phyloP scores from a whole-genome alignment of 2,113 vertebrate species.

The Notechis scutatus region DNA sequence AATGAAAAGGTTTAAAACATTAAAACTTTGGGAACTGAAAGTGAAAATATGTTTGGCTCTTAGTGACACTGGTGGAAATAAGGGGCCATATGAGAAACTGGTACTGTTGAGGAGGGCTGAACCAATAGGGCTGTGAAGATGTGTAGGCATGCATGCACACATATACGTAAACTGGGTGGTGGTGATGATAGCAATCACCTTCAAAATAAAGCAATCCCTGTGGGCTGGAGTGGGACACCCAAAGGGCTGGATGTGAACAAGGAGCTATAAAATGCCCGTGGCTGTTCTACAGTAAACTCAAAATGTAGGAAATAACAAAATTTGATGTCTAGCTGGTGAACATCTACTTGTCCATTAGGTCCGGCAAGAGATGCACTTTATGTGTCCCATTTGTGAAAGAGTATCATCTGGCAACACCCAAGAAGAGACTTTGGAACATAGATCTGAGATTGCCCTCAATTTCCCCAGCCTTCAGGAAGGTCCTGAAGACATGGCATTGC shows the following conservation, averaged over 20 bases:
- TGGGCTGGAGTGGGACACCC: neutral
- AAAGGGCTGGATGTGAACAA: neutral
- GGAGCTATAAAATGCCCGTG: neutral
- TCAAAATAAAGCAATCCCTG: neutral
- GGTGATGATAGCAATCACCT: neutral
- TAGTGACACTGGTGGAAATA: neutral
- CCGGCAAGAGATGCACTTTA: neutral
- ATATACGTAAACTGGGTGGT: neutral
- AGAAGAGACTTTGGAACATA: too few species aligned
- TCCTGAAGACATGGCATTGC: too few species aligned
- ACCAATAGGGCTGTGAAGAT: neutral
- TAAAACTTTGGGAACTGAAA: neutral
- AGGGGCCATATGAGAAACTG: neutral
- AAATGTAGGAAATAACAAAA: neutral
- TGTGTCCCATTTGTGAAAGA: too few species aligned
- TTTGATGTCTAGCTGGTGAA: neutral
- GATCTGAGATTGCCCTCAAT: too few species aligned
- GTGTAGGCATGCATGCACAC: neutral
- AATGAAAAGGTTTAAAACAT: neutral
- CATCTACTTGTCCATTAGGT: neutral
- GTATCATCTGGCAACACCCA: too few species aligned
- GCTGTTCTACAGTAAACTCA: neutral
- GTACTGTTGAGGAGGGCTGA: neutral
- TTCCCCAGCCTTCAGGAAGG: too few species aligned
- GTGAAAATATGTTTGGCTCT: neutral